Evolutionary conservation across 2,797 vertebrate genomes (phyloP), one percentile per base, ranked within the genome.

Genomic region (Pempheris klunzingeri): DNA sequence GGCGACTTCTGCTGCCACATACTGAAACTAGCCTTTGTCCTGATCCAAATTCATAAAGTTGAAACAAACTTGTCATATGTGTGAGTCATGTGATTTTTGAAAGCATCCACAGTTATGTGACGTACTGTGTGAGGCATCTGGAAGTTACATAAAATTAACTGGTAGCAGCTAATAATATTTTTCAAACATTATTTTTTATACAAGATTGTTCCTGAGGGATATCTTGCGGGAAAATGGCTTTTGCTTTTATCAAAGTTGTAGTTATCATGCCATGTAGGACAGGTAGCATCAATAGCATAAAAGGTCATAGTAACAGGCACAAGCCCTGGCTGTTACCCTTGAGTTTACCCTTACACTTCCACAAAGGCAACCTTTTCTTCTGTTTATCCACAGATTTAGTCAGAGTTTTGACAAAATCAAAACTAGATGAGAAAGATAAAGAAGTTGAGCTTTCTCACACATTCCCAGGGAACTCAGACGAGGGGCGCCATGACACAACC

Each of bases 401-500:
- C 10, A n/a, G 4, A 10, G 12, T 28, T 4, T 0, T 13, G 4
- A n/a, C 39, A 0, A 59, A 52, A 47, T 49, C 7, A 54, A 52
- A 0, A 28, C 7, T 18, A 32, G 7, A 52, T 5, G 18, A 71
- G n/a, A 58, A 26, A 17, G 9, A 69, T 24, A 64, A 57, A 68
- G 4, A 61, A 36, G 39, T 17, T 63, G 6, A 39, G 43, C 13
- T 66, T 78, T 39, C 98, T 98, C 90, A 99, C 98, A 98, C 85
- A 87, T 97, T 97, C 55, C 98, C 98, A 0, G 91, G 87, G 71
- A 97, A 98, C 90, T 98, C 97, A 15, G 92, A 82, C 0, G 98
- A 99, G 6, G 97, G 97, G 64, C 96, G 96, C 96, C 97, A 99
- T 12, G 94, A 97, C 76, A 99, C 94, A 1, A 94, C 87, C 14